A percentile compares a stretch with the other conserved stretches of the same genome.
These are phyloP conservation scores for Leptinotarsa lineolata DNA, from an alignment of 1,140 invertebrate genomes.

Conservation along the genomic window DNA sequence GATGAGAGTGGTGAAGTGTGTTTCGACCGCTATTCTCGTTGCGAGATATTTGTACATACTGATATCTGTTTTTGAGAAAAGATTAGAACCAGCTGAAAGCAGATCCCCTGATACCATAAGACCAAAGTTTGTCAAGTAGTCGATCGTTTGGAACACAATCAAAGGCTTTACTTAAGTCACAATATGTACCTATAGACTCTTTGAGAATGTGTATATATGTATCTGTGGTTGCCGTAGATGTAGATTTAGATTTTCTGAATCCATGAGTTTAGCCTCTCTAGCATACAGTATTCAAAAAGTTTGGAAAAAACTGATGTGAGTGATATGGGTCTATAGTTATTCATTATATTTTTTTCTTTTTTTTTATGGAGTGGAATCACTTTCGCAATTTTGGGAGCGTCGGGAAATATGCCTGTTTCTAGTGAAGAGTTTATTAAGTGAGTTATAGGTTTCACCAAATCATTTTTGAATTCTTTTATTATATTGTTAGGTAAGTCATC, in stretches of 20 bases:
- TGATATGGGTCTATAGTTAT: neutral
- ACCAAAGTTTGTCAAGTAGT: slow-evolving; percentile 7
- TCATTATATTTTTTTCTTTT: neutral
- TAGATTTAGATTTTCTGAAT: neutral
- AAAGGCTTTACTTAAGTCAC: neutral
- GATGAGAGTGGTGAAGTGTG: too few relatives aligned
- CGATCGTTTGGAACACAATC: slow-evolving; percentile 4
- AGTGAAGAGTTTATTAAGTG: neutral
- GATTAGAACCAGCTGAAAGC: too few relatives aligned
- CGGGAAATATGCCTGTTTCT: slow-evolving; percentile 6
- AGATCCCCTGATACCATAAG: too few relatives aligned
- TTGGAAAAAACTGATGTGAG: neutral
- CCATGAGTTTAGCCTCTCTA: neutral
- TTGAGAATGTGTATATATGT: neutral
- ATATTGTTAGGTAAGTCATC: slow-evolving; percentile 1
- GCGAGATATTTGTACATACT: slow-evolving; percentile 6
- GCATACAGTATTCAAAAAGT: neutral
- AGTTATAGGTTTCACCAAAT: neutral
- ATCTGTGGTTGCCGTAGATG: neutral
- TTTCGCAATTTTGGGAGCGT: neutral
- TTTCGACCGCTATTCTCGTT: too few relatives aligned
- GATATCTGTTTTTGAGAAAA: slow-evolving; percentile 5
- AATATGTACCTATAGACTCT: neutral
- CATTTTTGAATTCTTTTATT: neutral
- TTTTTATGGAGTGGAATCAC: neutral